phyloP scores from a whole-genome alignment of 2,888 invertebrate species.

The Drosophila testacea region DNA sequence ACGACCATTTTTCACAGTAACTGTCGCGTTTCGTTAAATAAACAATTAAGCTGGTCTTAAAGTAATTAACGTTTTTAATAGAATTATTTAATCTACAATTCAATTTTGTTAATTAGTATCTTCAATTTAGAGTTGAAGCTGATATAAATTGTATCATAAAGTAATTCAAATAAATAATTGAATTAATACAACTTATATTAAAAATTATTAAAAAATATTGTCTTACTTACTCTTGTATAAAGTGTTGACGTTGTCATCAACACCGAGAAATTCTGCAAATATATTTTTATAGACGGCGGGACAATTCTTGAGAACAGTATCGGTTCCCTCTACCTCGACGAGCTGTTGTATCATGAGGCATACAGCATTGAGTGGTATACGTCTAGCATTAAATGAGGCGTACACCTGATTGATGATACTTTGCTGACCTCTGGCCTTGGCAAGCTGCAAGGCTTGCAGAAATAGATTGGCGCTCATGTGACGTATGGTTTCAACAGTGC shows the following conservation, averaged over 20 bases:
- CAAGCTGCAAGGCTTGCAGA: conserved; percentile 85
- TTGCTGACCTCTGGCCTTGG: conserved; percentile 70
- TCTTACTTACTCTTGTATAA: conserved; percentile 86
- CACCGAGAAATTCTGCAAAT: conserved; percentile 72
- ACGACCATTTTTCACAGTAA: too few relatives aligned
- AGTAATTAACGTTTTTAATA: too few relatives aligned
- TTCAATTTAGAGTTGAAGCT: background rate
- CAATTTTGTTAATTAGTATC: background rate
- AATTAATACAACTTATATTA: background rate
- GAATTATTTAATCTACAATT: background rate
- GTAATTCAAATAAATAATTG: background rate
- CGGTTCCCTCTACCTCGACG: conserved; percentile 71
- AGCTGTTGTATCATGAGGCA: conserved; percentile 80
- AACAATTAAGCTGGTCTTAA: too few relatives aligned
- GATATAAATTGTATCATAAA: conserved; percentile 3
- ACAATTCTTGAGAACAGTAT: conserved; percentile 62
- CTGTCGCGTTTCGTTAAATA: too few relatives aligned
- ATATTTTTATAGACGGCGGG: conserved; percentile 67
- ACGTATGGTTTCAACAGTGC: conserved; percentile 88
- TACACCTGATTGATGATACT: conserved; percentile 73
- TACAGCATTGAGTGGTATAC: conserved; percentile 67
- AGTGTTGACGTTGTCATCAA: conserved; percentile 85
- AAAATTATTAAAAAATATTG: background rate
- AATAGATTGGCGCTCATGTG: conserved; percentile 87
- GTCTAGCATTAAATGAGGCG: conserved; percentile 62